Conservation (phyloP, 2,888 invertebrate genomes). For the Hymenopus coronatus region DNA sequence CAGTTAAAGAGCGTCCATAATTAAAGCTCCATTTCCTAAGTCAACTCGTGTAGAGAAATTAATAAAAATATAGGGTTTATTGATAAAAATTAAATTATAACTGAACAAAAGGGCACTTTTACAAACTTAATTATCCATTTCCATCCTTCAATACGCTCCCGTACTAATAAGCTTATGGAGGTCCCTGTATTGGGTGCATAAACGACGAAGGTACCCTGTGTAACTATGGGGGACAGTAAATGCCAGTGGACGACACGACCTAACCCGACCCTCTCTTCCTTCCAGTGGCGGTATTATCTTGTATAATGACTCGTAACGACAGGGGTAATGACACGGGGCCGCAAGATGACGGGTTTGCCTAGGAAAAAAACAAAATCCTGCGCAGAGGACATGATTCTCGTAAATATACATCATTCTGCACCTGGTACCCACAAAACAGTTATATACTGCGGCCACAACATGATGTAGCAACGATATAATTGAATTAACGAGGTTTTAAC, state of each 20-base stretch:
- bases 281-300: constrained; percentile 20
- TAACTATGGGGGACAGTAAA: background rate
- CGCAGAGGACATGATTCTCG: background rate
- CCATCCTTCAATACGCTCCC: too few relatives aligned
- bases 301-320: constrained; percentile 32
- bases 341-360: constrained; percentile 20
- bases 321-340: constrained; percentile 21
- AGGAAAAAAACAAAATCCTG: background rate
- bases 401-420: background rate
- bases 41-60: too few relatives aligned
- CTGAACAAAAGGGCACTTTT: too few relatives aligned
- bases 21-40: too few relatives aligned
- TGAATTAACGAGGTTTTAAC: background rate
- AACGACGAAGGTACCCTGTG: background rate
- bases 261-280: background rate
- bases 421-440: background rate
- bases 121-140: too few relatives aligned
- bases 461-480: background rate
- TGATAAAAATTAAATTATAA: too few relatives aligned
- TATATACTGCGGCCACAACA: background rate
- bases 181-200: background rate
- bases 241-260: constrained; percentile 12
- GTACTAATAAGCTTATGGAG: background rate
- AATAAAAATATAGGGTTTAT: too few relatives aligned
- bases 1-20: too few relatives aligned